Conservation (phyloP, 2,888 invertebrate genomes). For the Diplazon laetatorius region DNA sequence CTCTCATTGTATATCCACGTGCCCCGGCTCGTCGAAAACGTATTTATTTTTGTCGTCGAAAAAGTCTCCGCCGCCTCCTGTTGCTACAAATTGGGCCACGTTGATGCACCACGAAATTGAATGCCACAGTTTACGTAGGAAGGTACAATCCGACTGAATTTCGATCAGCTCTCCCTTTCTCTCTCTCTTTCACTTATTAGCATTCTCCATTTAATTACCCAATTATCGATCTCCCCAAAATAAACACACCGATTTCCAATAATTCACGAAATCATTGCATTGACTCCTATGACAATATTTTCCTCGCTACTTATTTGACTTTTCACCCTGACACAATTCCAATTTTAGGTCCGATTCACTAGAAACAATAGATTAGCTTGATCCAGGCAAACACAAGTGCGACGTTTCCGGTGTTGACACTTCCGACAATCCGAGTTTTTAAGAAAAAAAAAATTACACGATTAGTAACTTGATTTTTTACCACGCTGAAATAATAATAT, state of each 20-base stretch:
- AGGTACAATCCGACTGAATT: too few relatives aligned
- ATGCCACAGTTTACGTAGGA: too few relatives aligned
- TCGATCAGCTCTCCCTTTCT: too few relatives aligned
- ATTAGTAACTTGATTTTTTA: too few relatives aligned
- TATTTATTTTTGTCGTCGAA: slow-evolving; percentile 59
- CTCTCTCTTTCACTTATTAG: slow-evolving; percentile 5
- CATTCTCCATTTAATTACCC: slow-evolving; percentile 11
- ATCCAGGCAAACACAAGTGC: too few relatives aligned
- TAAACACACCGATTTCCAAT: neutral
- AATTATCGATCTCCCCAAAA: slow-evolving; percentile 26
- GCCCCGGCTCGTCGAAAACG: slow-evolving; percentile 47
- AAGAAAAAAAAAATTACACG: too few relatives aligned
- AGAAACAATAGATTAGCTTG: slow-evolving; percentile 23
- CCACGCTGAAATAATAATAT: too few relatives aligned
- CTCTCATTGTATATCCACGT: slow-evolving; percentile 58
- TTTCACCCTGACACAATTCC: slow-evolving; percentile 41
- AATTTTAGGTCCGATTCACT: slow-evolving; percentile 41
- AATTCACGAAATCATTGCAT: slow-evolving; percentile 17
- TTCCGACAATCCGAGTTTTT: too few relatives aligned
- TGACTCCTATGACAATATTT: slow-evolving; percentile 5
- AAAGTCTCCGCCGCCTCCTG: slow-evolving; percentile 4
- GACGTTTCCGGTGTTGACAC: too few relatives aligned
- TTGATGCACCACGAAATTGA: slow-evolving; percentile 13
- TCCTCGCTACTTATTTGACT: neutral
- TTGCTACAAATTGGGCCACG: slow-evolving; percentile 36